Base-by-base conservation (phyloP, 53 echinoderm and acorn worm genomes). In the Echinometra lucunter region DNA sequence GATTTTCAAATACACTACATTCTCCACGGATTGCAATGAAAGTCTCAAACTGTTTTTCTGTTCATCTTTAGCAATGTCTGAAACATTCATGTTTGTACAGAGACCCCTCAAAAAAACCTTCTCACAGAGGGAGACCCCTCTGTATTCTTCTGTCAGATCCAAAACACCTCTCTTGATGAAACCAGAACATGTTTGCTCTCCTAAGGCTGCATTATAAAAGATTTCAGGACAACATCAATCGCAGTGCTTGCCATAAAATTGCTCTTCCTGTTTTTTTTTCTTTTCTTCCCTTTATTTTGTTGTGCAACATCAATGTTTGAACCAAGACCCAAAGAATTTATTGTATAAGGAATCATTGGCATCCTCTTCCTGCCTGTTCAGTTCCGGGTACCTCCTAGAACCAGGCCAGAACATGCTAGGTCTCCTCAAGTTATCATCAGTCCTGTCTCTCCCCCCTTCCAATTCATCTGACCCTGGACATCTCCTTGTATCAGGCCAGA, bases 291-390 rank as follows among this genome's bases (percentile, higher is more conserved):
- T 35, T 2, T 4, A 23, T 15, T 25, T 42, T 23, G 2, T 53
- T 53, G 53, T 53, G 4, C 8, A 88, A 57, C 53, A 53, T 91
- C 66, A 91, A 37, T 81, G 75, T 82, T 80, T 78, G 81, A 78
- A 93, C 93, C 95, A 92, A 27, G 92, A 92, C 32, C 93, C 95
- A 74, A 95, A 95, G n/a, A 95, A 93, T 57, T 93, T 93, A 0
- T 90, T 37, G 32, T 93, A 95, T 2, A 95, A 88, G n/a, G 95
- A 89, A 16, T 90, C 66, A 15, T 35, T 45, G 2, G n/a, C 30
- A 5, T 95, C 85, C 8, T 56, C 81, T 42, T 78, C 38, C 78
- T 78, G 78, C 21, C 78, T 78, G 18, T 16, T 10, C 2, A 5
- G 78, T 25, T 45, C 74, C 2, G 58, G 66, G 38, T 0, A 32